Conservation (phyloP, 2,113 vertebrate species). For the Tinamus guttatus region DNA sequence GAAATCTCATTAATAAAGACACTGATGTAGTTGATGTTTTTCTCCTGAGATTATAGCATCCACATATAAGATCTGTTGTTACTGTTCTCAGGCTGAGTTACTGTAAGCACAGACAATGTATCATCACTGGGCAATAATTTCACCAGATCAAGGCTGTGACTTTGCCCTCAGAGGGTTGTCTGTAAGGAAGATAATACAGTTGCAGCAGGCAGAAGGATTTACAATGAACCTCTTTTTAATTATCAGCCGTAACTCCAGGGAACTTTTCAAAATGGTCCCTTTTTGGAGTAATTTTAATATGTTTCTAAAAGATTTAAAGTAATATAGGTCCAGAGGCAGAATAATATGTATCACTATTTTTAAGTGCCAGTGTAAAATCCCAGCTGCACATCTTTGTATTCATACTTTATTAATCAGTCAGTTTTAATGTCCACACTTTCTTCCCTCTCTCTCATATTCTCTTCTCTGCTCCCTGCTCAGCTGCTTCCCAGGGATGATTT, state of each 20-base stretch:
- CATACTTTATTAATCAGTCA: slow-evolving; percentile 53
- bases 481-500: slow-evolving; percentile 44
- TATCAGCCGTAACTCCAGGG: not conserved
- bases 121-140: slow-evolving; percentile 15
- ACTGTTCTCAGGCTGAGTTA: not conserved
- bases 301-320: slow-evolving; percentile 44
- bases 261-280: slow-evolving; percentile 41
- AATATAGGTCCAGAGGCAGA: not conserved
- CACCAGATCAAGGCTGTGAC: not conserved
- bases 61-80: not conserved
- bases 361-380: slow-evolving; percentile 5
- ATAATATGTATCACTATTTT: not conserved
- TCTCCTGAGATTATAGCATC: not conserved
- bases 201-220: slow-evolving; percentile 45
- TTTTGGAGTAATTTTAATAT: slow-evolving; percentile 31
- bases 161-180: slow-evolving; percentile 42
- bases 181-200: slow-evolving; percentile 45
- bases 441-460: not conserved
- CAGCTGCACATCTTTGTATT: slow-evolving; percentile 11
- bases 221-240: slow-evolving; percentile 33
- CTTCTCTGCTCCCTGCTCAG: not conserved
- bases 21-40: not conserved
- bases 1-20: slow-evolving; percentile 43
- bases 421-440: slow-evolving; percentile 16
- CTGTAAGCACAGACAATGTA: not conserved